A percentile compares a stretch with the other conserved stretches of the same genome.
These are phyloP conservation scores for Tenrec ecaudatus DNA, from an alignment of 2,113 vertebrate species.

Conservation along the genomic window DNA sequence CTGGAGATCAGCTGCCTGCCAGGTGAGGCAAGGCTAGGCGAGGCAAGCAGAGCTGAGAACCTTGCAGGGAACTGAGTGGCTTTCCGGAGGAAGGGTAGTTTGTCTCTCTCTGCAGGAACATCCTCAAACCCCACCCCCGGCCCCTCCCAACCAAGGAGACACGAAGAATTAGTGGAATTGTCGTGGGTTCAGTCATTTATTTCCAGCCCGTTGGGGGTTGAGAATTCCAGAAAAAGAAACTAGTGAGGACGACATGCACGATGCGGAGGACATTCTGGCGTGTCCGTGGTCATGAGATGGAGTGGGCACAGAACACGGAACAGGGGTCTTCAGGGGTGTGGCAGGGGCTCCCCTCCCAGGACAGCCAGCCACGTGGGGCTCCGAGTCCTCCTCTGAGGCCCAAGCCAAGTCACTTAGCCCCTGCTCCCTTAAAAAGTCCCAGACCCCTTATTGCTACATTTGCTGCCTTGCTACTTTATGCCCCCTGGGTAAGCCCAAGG, in stretches of 20 bases:
- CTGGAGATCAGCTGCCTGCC: neutral
- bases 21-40: neutral
- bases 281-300: slow-evolving; percentile 68
- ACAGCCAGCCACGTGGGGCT: slow-evolving; percentile 22
- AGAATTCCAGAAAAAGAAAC: slow-evolving; percentile 79
- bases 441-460: slow-evolving; percentile 85
- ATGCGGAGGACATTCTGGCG: slow-evolving; percentile 63
- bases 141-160: slow-evolving; percentile 68
- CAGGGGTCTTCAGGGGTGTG: slow-evolving; percentile 14
- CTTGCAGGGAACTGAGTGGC: neutral
- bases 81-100: neutral
- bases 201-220: no score
- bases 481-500: slow-evolving; percentile 56
- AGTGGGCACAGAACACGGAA: slow-evolving; percentile 23
- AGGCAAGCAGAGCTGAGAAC: neutral
- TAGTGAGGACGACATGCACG: slow-evolving; percentile 77
- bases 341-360: neutral
- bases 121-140: slow-evolving; percentile 48
- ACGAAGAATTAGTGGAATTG: slow-evolving; percentile 72
- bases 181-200: slow-evolving; percentile 75
- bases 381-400: neutral
- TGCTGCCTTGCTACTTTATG: slow-evolving; percentile 81
- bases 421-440: slow-evolving; percentile 9
- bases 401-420: slow-evolving; percentile 18
- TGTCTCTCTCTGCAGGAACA: slow-evolving; percentile 48